Evolutionary conservation across 35 echinoderm and acorn worm species (phyloP), one percentile per base, ranked within the genome.

Genomic region (Patiria miniata): DNA sequence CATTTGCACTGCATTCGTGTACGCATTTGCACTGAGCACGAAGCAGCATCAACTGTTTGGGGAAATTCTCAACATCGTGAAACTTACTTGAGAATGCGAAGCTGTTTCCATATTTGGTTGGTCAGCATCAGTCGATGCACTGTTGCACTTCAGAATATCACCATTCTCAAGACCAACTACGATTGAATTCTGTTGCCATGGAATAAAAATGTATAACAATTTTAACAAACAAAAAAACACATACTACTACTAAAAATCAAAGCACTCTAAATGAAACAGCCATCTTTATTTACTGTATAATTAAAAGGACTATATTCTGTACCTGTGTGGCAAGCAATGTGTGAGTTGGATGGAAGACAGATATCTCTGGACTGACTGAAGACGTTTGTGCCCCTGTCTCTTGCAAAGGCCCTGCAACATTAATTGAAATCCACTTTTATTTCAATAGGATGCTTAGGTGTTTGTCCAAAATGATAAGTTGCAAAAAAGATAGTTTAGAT

Each of bases 291-390:
- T 47, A 47, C 42, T 61, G 5, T 19, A 61, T 7, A 4, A 61
- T 7, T 2, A 61, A 2, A 61, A 61, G 28, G 18, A 22, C 58
- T 61, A 17, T 29, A 73, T n/a, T n/a, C n/a, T n/a, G 18, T 93
- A 93, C 91, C 91, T 93, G 91, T 16, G 91, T 77, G 51, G 78
- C 91, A 40, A 93, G 39, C 7, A 93, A 44, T 5, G 91, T 93
- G 61, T 73, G 79, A 1, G 91, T 37, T 29, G 91, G 91, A 56
- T 93, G 91, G 80, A 93, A 93, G 50, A 40, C 81, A 18, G 91
- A 79, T 47, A 85, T 29, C 21, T 56, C 17, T 21, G 91, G 91
- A 21, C 68, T 52, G 17, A 89, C 77, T 21, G 68, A 39, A 47
- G 61, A 80, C 18, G 86, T 78, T 52, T 93, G 91, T 16, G 76